These are phyloP conservation scores for Zaprionus lineosus DNA, from an alignment of 2,888 invertebrate genomes.

Conservation along the genomic window DNA sequence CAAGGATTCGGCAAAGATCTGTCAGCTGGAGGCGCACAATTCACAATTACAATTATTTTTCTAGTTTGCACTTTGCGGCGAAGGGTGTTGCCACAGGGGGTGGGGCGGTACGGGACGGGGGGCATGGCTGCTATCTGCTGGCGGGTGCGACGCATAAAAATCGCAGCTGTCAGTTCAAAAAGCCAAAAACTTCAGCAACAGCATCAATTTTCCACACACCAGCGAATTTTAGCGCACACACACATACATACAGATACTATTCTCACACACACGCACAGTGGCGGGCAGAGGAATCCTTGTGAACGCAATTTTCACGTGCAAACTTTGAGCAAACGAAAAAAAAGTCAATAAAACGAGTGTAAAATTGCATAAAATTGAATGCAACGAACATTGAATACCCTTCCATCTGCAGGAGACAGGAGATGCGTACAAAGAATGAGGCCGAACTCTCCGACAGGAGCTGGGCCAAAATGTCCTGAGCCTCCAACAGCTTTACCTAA, in stretches of 20 bases:
- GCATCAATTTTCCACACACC: constrained; percentile 72
- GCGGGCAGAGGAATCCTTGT: constrained; percentile 41
- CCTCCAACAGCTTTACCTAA: too few relatives aligned
- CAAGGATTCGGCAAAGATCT: neutral
- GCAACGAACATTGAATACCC: constrained; percentile 47
- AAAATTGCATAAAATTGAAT: constrained; percentile 20
- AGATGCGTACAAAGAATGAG: too few relatives aligned
- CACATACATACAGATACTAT: constrained; percentile 2
- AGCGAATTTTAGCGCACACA: constrained; percentile 47
- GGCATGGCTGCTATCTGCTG: constrained; percentile 1
- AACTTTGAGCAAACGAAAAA: constrained; percentile 49
- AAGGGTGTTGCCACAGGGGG: too few relatives aligned
- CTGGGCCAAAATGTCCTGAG: too few relatives aligned
- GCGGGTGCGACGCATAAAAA: constrained; percentile 64
- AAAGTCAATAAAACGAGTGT: constrained; percentile 53
- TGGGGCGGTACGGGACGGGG: neutral
- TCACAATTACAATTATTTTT: constrained; percentile 72
- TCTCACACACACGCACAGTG: constrained; percentile 11
- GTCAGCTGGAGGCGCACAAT: constrained; percentile 27
- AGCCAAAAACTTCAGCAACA: constrained; percentile 75
- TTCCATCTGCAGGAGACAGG: constrained; percentile 1
- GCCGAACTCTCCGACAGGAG: too few relatives aligned
- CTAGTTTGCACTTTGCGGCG: constrained; percentile 43
- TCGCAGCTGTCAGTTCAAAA: constrained; percentile 76
- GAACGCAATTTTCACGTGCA: constrained; percentile 72